Percentiles rank a stretch among this genome's conserved stretches.
Evolutionary conservation across 2,797 vertebrate genomes (phyloP).

Genomic region (Ficedula albicollis): DNA sequence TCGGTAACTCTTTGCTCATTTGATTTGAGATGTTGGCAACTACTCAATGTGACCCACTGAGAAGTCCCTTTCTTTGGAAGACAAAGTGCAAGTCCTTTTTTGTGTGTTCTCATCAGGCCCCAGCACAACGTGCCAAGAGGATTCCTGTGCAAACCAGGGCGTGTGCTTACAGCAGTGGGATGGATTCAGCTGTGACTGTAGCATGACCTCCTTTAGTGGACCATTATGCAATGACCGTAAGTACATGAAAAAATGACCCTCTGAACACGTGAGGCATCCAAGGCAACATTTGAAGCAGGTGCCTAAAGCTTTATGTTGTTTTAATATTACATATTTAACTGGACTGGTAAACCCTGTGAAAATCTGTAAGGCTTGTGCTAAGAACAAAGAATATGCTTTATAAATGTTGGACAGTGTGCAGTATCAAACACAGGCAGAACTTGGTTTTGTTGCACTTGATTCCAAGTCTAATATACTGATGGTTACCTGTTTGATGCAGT

Average conservation of each 20-base stretch:
- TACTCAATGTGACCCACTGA: slow-evolving; percentile 65
- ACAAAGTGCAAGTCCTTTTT: slow-evolving; percentile 50
- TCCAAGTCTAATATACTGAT: not conserved
- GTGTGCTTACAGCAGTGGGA: slow-evolving; percentile 99
- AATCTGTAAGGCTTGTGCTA: not conserved
- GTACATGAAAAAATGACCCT: slow-evolving; percentile 49
- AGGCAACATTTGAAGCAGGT: not conserved
- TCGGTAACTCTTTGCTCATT: slow-evolving; percentile 39
- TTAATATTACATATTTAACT: not conserved
- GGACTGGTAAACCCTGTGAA: not conserved
- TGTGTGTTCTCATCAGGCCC: slow-evolving; percentile 83
- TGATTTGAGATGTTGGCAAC: slow-evolving; percentile 76
- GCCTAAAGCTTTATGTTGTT: not conserved
- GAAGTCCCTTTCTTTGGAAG: not conserved
- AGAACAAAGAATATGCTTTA: not conserved
- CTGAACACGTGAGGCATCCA: not conserved
- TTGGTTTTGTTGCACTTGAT: not conserved
- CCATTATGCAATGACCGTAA: slow-evolving; percentile 95
- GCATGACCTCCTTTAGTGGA: slow-evolving; percentile 98
- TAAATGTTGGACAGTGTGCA: not conserved
- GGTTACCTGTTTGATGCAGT: not conserved
- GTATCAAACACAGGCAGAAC: not conserved
- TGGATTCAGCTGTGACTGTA: slow-evolving; percentile 97
- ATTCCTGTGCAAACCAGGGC: slow-evolving; percentile 96
- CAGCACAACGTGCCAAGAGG: slow-evolving; percentile 97